phyloP scores from a whole-genome alignment of 2,888 invertebrate genomes.

The Tiliacea citrago region DNA sequence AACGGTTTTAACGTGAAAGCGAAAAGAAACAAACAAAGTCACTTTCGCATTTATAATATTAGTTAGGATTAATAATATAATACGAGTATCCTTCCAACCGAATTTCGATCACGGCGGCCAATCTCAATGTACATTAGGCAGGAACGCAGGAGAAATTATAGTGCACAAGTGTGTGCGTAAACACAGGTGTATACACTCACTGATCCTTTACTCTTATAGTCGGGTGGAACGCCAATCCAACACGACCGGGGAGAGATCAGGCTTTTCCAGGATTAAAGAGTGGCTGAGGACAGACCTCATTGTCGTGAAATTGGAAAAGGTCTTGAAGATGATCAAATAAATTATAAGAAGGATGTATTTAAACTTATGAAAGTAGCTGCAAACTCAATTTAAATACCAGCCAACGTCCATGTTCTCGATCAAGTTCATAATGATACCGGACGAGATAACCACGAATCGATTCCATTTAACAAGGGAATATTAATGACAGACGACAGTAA shows the following conservation, averaged over 20 bases:
- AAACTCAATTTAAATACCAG: conserved; percentile 1
- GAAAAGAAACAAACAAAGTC: no score
- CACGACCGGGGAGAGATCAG: background rate
- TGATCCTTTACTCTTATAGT: background rate
- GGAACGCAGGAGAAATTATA: no score
- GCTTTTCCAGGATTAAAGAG: background rate
- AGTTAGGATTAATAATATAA: no score
- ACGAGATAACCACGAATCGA: conserved; percentile 12
- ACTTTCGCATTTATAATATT: no score
- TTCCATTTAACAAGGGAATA: conserved; percentile 11
- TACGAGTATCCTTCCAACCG: no score
- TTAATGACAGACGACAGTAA: conserved; percentile 16
- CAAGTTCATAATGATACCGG: conserved; percentile 5
- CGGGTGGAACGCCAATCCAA: background rate
- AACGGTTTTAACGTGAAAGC: no score
- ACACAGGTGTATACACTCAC: no score
- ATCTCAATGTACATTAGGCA: no score
- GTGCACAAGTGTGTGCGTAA: no score
- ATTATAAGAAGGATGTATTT: background rate
- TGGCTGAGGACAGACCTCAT: no score
- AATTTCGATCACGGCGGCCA: no score
- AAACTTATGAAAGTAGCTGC: background rate
- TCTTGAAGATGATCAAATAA: background rate
- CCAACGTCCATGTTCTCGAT: background rate
- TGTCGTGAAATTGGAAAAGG: background rate